A percentile compares a stretch with the other conserved stretches of the same genome.
phyloP scores from a whole-genome alignment of 2,797 vertebrate genomes.

The Halcyon smyrnensis region DNA sequence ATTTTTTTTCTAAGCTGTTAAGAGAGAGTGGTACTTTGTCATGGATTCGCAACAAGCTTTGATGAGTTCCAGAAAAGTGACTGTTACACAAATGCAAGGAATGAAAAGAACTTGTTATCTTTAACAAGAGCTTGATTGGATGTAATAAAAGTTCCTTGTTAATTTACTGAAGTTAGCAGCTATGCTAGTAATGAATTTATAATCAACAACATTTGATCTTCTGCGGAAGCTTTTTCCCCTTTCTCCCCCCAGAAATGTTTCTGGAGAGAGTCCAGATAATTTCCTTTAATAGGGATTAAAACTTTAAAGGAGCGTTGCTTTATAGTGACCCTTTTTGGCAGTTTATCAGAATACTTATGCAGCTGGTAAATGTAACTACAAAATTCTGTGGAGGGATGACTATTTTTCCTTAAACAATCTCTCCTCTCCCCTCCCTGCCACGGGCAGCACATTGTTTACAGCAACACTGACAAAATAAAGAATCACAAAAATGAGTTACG shows the following conservation, averaged over 20 bases:
- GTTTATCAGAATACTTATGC: slow-evolving; percentile 51
- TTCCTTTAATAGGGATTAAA: slow-evolving; percentile 66
- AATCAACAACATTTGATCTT: slow-evolving; percentile 70
- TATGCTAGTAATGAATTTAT: slow-evolving; percentile 71
- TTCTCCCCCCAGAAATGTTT: slow-evolving; percentile 17
- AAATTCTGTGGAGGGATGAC: slow-evolving; percentile 29
- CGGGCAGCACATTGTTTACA: slow-evolving; percentile 48
- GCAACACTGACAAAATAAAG: slow-evolving; percentile 64
- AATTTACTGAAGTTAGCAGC: slow-evolving; percentile 70
- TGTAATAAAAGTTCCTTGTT: slow-evolving; percentile 62
- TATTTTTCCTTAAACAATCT: slow-evolving; percentile 45
- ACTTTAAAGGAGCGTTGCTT: slow-evolving; percentile 62
- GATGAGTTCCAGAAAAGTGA: slow-evolving; percentile 65
- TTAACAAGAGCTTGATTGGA: slow-evolving; percentile 70
- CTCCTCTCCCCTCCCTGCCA: slow-evolving; percentile 29
- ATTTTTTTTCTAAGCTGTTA: slow-evolving; percentile 40
- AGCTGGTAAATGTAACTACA: slow-evolving; percentile 52
- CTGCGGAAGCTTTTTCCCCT: slow-evolving; percentile 43
- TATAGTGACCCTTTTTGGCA: slow-evolving; percentile 55
- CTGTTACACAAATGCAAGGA: slow-evolving; percentile 58
- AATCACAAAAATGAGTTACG: slow-evolving; percentile 51
- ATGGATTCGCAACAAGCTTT: slow-evolving; percentile 29
- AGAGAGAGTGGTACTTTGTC: slow-evolving; percentile 48
- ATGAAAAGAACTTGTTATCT: slow-evolving; percentile 70
- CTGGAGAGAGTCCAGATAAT: slow-evolving; percentile 68